Evolutionary conservation across 2,888 invertebrate genomes (phyloP).

Genomic region (Trachelus troglodyta): DNA sequence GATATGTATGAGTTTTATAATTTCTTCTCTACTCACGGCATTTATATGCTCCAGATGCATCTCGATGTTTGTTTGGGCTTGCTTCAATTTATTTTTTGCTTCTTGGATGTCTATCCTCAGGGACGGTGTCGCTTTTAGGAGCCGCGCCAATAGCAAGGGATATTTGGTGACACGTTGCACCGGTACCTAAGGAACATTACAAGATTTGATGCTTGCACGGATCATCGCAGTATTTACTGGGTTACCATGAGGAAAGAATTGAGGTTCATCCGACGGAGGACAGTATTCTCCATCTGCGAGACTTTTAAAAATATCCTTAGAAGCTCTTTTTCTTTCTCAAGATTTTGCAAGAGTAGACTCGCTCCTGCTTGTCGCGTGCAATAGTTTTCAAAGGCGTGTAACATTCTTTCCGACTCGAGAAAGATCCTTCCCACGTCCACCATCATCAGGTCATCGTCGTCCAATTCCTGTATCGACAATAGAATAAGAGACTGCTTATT

Average conservation of each 20-base stretch:
- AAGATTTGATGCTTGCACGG: not conserved
- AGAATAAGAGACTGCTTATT: not conserved
- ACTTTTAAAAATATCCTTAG: slow-evolving; percentile 93
- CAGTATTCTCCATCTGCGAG: slow-evolving; percentile 96
- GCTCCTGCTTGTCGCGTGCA: slow-evolving; percentile 94
- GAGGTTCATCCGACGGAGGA: slow-evolving; percentile 92
- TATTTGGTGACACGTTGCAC: slow-evolving; percentile 98
- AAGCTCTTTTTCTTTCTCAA: slow-evolving; percentile 95
- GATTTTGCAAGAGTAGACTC: slow-evolving; percentile 85
- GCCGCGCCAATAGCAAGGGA: slow-evolving; percentile 88
- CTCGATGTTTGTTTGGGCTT: slow-evolving; percentile 93
- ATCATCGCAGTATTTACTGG: slow-evolving; percentile 36
- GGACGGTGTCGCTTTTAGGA: slow-evolving; percentile 88
- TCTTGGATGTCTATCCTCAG: slow-evolving; percentile 78
- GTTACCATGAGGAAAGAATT: slow-evolving; percentile 96
- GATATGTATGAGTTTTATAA: not conserved
- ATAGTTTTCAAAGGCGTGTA: slow-evolving; percentile 94
- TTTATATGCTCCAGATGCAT: slow-evolving; percentile 94
- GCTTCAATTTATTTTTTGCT: slow-evolving; percentile 83
- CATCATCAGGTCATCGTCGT: slow-evolving; percentile 81
- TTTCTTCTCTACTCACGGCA: slow-evolving; percentile 68
- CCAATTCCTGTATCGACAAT: slow-evolving; percentile 47
- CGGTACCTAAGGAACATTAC: slow-evolving; percentile 74
- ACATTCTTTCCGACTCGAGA: slow-evolving; percentile 90
- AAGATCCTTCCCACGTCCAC: slow-evolving; percentile 93